Evolutionary conservation across 2,113 vertebrate species (phyloP), one percentile per base, ranked within the genome.

Genomic region (Patagioenas fasciata): DNA sequence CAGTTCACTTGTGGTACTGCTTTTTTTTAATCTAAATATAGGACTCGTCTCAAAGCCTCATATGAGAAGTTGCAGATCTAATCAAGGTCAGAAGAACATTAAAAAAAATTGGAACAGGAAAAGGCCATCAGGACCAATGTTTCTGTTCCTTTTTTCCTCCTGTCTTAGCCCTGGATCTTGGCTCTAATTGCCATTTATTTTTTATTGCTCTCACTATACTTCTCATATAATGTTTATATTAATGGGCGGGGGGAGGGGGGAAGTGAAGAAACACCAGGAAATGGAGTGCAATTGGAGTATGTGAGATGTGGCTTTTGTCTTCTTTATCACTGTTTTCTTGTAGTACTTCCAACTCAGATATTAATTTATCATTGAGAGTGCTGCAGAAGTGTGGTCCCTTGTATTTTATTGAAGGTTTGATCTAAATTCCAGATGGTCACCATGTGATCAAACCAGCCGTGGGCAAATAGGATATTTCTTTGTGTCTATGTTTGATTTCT

Each of bases 191-290:
- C 75, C 91, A 44, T 93, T 85, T 96, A 96, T 96, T 73, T 92
- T 97, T 97, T 93, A 96, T 96, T 92, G 88, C 94, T 94, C 91
- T 93, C 84, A 93, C 95, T 96, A 93, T 97, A 95, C 86, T 95
- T 95, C 94, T 92, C 91, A 96, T 96, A 93, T 97, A 96, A 97
- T 97, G 96, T 97, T 97, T 97, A 96, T 97, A 97, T 96, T 96
- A 94, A 92, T 85, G 85, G 92, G 86, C 48, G 4, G 85, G 77
- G 70, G 73, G 78, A 70, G 78, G 67, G 56, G 87, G 91, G 75
- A 89, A 93, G 51, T 60, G 87, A 96, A 96, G 96, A 92, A 95
- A 94, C 89, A 78, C 77, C 57, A 92, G 95, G 88, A 96, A 90
- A 85, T 91, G 92, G 70, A 96, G 53, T 92, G 88, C 91, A 97